A percentile compares a stretch with the other conserved stretches of the same genome.
These are phyloP conservation scores for Caenorhabditis angaria DNA, from an alignment of 2,888 invertebrate genomes.

Conservation along the genomic window DNA sequence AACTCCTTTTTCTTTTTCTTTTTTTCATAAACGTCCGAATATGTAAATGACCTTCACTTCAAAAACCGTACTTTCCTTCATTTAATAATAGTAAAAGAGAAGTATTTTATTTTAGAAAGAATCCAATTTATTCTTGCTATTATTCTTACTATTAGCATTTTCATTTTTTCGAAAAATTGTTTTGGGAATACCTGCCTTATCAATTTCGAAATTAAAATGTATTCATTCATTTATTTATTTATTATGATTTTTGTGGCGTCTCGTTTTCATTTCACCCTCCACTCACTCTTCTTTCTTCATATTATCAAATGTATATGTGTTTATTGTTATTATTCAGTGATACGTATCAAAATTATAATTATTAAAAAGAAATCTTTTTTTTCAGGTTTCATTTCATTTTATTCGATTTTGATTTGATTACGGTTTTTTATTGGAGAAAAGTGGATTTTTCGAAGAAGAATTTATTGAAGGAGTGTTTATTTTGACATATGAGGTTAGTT, in stretches of 20 bases:
- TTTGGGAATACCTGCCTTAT: neutral
- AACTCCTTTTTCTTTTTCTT: neutral
- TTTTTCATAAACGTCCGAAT: too few relatives aligned
- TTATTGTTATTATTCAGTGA: constrained; percentile 2
- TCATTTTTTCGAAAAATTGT: too few relatives aligned
- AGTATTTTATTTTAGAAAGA: neutral
- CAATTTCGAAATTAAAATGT: constrained; percentile 1
- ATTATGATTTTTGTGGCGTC: neutral
- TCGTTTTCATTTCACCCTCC: neutral
- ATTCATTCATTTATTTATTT: too few relatives aligned
- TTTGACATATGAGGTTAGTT: neutral
- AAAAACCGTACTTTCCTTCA: neutral
- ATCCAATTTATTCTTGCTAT: too few relatives aligned
- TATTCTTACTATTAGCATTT: too few relatives aligned
- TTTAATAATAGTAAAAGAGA: neutral
- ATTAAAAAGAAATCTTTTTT: too few relatives aligned
- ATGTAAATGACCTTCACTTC: constrained; percentile 1
- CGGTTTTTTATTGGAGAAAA: too few relatives aligned
- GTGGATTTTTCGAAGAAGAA: neutral
- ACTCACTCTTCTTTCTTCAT: neutral
- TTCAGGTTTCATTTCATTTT: neutral
- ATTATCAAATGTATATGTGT: neutral
- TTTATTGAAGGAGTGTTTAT: too few relatives aligned
- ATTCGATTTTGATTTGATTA: neutral
- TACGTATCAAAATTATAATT: neutral